Percentiles rank a stretch among this genome's conserved stretches.
Evolutionary conservation across 2,113 vertebrate species (phyloP).

Genomic region (Ceyx cyanopectus): DNA sequence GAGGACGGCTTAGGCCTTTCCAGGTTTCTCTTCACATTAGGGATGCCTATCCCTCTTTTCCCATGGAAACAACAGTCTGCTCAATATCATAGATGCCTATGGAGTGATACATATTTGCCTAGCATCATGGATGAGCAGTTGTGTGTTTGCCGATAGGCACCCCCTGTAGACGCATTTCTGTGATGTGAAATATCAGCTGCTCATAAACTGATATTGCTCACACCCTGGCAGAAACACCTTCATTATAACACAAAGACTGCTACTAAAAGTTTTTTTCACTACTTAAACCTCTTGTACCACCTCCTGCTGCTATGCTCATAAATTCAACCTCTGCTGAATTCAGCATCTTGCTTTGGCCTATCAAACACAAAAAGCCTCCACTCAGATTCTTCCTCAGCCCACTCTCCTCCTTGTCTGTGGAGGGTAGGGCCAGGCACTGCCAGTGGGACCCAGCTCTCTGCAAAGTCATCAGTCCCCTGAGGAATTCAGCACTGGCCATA

Average conservation of each 20-base stretch:
- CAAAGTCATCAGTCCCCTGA: constrained; percentile 51
- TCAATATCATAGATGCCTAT: neutral
- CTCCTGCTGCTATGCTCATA: neutral
- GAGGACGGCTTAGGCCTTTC: neutral
- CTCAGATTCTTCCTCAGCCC: rapidly evolving
- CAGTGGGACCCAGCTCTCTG: neutral
- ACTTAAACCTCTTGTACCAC: neutral
- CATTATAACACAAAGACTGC: neutral
- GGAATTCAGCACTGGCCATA: constrained; percentile 70
- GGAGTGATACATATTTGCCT: too few species aligned
- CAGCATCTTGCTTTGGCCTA: neutral
- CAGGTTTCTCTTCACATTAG: neutral
- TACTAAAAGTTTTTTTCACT: neutral
- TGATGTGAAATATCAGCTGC: neutral
- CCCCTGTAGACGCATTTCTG: neutral
- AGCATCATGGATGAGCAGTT: neutral
- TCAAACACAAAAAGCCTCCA: rapidly evolving
- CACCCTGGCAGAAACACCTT: neutral
- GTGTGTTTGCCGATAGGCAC: neutral
- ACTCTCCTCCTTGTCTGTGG: neutral
- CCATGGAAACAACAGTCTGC: neutral
- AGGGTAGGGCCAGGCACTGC: neutral
- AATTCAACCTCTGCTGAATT: neutral
- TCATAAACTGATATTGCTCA: neutral
- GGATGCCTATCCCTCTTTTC: neutral